Percentiles rank a stretch among this genome's conserved stretches.
phyloP scores from a whole-genome alignment of 2,113 vertebrate genomes.

The Mus pahari region DNA sequence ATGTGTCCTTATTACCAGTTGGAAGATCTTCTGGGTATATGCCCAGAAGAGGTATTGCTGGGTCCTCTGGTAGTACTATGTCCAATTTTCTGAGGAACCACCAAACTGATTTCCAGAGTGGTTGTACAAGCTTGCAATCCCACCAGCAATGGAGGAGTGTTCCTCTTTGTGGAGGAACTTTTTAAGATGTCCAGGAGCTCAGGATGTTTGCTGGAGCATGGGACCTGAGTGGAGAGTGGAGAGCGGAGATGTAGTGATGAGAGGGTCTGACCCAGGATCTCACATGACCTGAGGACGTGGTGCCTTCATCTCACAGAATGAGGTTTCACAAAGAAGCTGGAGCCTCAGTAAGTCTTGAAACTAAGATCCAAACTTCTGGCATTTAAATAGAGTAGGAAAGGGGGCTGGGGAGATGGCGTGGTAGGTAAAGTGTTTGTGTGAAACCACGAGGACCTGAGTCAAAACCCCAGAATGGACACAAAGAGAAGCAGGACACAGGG shows the following conservation, averaged over 20 bases:
- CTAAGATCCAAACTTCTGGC: neutral
- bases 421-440: neutral
- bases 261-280: neutral
- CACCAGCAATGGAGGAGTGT: no score
- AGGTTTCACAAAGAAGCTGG: neutral
- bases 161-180: no score
- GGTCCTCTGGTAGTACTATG: no score
- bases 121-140: no score
- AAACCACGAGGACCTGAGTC: neutral
- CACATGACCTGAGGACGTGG: neutral
- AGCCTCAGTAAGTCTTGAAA: neutral
- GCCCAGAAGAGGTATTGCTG: no score
- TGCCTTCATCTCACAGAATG: neutral
- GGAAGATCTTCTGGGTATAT: no score
- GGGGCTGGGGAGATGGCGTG: neutral
- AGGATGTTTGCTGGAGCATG: rapidly evolving
- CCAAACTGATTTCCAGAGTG: no score
- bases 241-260: rapidly evolving
- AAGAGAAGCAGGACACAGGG: neutral
- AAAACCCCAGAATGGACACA: neutral
- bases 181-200: rapidly evolving
- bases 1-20: no score
- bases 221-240: no score
- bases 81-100: no score
- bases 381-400: neutral